Evolutionary conservation across 1,140 invertebrate species (phyloP).

Genomic region (Uloborus diversus): DNA sequence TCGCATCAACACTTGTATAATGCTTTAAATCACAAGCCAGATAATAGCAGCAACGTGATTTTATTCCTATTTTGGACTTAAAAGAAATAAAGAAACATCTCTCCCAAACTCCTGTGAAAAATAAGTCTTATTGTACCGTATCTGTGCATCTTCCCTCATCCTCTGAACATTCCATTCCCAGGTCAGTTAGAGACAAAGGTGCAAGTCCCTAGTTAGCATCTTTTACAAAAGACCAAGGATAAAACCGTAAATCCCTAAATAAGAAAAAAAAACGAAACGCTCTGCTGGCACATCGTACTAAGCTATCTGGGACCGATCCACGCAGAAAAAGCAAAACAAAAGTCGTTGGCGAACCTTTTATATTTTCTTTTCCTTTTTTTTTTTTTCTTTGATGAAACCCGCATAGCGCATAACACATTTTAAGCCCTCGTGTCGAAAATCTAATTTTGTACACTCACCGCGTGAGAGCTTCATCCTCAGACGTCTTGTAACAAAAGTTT

Average conservation of each 20-base stretch:
- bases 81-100: too few species aligned
- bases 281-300: neutral
- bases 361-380: neutral
- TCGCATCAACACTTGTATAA: too few species aligned
- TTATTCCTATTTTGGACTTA: too few species aligned
- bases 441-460: conserved; percentile 44
- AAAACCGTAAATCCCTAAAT: neutral
- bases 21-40: too few species aligned
- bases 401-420: conserved; percentile 47
- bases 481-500: conserved; percentile 51
- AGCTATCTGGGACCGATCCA: neutral
- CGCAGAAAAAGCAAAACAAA: neutral
- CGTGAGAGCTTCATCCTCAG: conserved; percentile 11
- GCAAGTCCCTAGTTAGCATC: neutral
- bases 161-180: neutral
- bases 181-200: neutral
- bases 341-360: too few species aligned
- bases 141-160: too few species aligned
- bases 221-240: neutral
- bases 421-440: conserved; percentile 48
- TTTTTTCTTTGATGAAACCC: conserved; percentile 19
- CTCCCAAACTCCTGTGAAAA: too few species aligned
- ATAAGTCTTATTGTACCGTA: too few species aligned
- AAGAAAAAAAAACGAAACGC: neutral
- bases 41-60: too few species aligned